Base-by-base conservation (phyloP, 2,888 invertebrate genomes). In the Galeruca laticollis region DNA sequence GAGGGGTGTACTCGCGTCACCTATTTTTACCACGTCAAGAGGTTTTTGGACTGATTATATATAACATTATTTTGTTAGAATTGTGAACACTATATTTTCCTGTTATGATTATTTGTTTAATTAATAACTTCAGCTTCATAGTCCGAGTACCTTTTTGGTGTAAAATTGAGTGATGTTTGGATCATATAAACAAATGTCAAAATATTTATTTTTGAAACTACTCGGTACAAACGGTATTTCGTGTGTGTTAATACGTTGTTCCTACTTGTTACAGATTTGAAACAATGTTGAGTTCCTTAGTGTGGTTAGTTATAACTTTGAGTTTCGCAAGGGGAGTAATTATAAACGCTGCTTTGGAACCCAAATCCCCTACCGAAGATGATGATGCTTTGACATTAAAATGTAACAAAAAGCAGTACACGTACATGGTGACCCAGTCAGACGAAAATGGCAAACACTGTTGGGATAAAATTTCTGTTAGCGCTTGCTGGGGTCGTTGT, bases 401-500 rank as follows among this genome's bases (percentile, higher is more conserved):
- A 68, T 94, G 94, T 77, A 90, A 91, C 80, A 87, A 89, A 43
- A 87, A 91, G 3, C 83, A 90, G 37, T 92, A 93, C 82, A 89
- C 90, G 0, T 92, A 91, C 76, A 87, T 88, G 57, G 92, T 93
- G 0, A 89, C 90, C 6, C 91, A 91, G 78, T 83, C 86, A 0
- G 92, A 92, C 77, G 86, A 86, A 31, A 86, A 87, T 33, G 93
- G 93, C 0, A 88, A 89, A 13, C 88, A 89, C 69, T 95, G 95
- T 82, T 93, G 92, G 91, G 94, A 93, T 79, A 87, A 87, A 62
- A 88, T 95, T 11, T 90, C 90, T 47, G 93, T 94, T 0, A 89
- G 91, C 82, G 91, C 93, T 0, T 95, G 95, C 82, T 94, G 93
- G 88, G 95, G 95, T 18, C 87, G 93, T 60, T 95, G 95, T 81